These are phyloP conservation scores for Drosophila conformis DNA, from an alignment of 2,888 invertebrate genomes.

Conservation along the genomic window DNA sequence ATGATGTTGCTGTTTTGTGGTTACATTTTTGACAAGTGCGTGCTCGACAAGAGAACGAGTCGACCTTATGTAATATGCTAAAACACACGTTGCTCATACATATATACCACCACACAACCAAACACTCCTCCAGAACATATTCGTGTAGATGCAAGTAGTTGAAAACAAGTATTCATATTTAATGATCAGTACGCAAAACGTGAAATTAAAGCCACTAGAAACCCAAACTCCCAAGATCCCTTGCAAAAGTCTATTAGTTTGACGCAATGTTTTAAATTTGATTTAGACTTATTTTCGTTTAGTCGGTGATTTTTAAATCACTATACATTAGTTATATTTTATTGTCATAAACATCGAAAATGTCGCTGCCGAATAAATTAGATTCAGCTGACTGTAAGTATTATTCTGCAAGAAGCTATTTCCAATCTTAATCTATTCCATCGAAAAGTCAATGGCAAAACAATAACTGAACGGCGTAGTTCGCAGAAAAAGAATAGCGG, in stretches of 20 bases:
- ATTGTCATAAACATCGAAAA: not conserved
- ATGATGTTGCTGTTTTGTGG: slow-evolving; percentile 63
- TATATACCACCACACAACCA: not conserved
- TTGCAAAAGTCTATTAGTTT: not conserved
- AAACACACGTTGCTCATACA: slow-evolving; percentile 14
- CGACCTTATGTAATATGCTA: slow-evolving; percentile 43
- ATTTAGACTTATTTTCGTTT: not conserved
- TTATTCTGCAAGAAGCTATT: not conserved
- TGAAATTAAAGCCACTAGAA: slow-evolving; percentile 26
- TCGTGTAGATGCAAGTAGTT: slow-evolving; percentile 22
- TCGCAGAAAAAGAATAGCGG: not conserved
- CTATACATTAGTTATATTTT: not conserved
- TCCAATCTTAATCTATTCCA: not conserved
- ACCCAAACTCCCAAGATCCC: slow-evolving; percentile 5
- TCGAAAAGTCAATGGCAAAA: not conserved
- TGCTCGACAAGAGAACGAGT: slow-evolving; percentile 28
- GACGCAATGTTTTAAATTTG: not conserved
- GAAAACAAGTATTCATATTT: slow-evolving; percentile 46
- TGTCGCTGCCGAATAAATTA: not conserved
- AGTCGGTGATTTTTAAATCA: not conserved
- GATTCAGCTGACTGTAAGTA: not conserved
- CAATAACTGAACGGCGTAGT: not conserved
- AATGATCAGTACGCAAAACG: slow-evolving; percentile 45
- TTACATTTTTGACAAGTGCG: slow-evolving; percentile 73
- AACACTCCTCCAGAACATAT: not conserved